Base-by-base conservation (phyloP, 2,888 invertebrate genomes). In the Laspeyria flexula region DNA sequence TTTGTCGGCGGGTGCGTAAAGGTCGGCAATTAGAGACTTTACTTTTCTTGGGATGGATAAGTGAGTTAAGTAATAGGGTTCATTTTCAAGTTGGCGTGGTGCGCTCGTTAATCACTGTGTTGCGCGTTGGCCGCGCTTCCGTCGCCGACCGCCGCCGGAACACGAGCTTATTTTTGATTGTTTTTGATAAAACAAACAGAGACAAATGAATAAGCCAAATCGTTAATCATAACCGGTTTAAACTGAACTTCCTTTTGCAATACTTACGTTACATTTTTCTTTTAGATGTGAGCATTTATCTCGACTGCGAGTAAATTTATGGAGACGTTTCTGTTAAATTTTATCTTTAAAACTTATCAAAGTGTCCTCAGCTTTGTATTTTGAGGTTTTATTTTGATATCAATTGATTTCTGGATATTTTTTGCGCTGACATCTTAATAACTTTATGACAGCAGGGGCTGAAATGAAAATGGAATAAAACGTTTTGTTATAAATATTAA, bases 131-230 rank as follows among this genome's bases (percentile, higher is more conserved):
- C 73, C 73, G 59, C 73, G 76, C 76, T 86, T 84, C 86, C 85
- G 86, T 84, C 85, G 77, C 76, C 73, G 75, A 69, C 77, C 76
- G 72, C 68, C 77, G 76, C 81, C 86, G 88, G 86, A 85, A 88
- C 78, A 80, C 81, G 76, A 80, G 79, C 85, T 88, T 87, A 87
- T 84, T 90, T 89, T 82, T 84, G 85, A 90, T 90, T 89, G 89
- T 90, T 90, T 91, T 86, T 88, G 85, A 90, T 89, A 88, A 88
- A 86, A 85, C 81, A 86, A 84, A 87, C 88, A 85, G 83, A 85
- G 82, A 86, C 83, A 80, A 83, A 86, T 84, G 80, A 86, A 85
- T 83, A 83, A 79, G 75, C 72, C 57, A 73, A 79, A 82, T 83
- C 85, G 81, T 88, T 86, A 83, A 85, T 88, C 85, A 84, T 82